A percentile compares a stretch with the other conserved stretches of the same genome.
These are phyloP conservation scores for Nipponia nippon DNA, from an alignment of 2,113 vertebrate species.

Conservation along the genomic window DNA sequence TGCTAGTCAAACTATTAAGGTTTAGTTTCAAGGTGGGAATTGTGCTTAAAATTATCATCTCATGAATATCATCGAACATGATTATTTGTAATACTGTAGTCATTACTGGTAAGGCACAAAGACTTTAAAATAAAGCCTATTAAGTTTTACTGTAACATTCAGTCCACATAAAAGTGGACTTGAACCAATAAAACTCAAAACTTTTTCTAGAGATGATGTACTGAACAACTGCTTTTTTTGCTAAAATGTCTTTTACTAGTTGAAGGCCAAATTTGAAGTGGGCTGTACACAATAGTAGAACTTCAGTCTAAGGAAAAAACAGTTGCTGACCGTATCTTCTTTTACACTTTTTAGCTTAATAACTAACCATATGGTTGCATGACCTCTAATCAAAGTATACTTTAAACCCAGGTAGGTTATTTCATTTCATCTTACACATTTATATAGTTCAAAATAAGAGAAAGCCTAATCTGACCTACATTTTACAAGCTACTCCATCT, in stretches of 20 bases:
- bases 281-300: not conserved
- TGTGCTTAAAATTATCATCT: constrained; percentile 42
- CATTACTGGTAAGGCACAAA: not conserved
- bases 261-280: not conserved
- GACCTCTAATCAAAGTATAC: not conserved
- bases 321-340: not conserved
- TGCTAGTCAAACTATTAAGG: constrained; percentile 44
- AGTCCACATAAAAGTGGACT: not conserved
- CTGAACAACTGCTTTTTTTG: not conserved
- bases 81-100: constrained; percentile 28
- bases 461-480: not conserved
- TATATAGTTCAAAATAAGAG: not conserved
- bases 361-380: not conserved
- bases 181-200: not conserved
- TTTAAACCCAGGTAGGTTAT: not conserved
- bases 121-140: not conserved
- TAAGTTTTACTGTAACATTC: not conserved
- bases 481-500: not conserved
- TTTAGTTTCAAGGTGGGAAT: constrained; percentile 39
- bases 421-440: not conserved
- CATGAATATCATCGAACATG: constrained; percentile 15
- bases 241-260: not conserved
- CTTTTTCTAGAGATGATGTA: not conserved
- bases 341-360: not conserved
- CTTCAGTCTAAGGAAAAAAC: not conserved